phyloP scores from a whole-genome alignment of 2,113 vertebrate species.

The Proterorhinus semilunaris region DNA sequence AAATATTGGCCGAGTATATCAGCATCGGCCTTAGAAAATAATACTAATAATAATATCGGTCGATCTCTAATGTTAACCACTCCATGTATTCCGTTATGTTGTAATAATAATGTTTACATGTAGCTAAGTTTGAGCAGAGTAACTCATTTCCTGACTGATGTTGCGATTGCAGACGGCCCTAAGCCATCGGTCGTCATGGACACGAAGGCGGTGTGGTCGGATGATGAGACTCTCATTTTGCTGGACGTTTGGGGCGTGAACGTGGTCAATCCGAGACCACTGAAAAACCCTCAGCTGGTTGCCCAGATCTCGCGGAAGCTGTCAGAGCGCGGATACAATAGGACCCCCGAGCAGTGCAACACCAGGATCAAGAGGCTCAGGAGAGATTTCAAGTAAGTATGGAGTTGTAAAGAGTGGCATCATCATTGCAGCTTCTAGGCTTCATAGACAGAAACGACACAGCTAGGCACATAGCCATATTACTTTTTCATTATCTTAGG shows the following conservation, averaged over 20 bases:
- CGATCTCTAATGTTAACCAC: too few relatives aligned
- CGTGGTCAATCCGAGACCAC: constrained; percentile 65
- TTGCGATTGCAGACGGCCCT: constrained; percentile 66
- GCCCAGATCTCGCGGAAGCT: constrained; percentile 72
- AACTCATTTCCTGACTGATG: too few relatives aligned
- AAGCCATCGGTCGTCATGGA: constrained; percentile 49
- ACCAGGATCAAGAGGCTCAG: constrained; percentile 74
- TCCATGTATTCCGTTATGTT: too few relatives aligned
- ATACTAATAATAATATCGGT: too few relatives aligned
- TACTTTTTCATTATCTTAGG: too few relatives aligned
- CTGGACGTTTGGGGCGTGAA: constrained; percentile 76
- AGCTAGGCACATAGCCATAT: too few relatives aligned
- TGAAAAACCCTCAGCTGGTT: constrained; percentile 74
- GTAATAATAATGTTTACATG: too few relatives aligned
- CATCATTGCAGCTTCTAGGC: too few relatives aligned
- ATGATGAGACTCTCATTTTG: constrained; percentile 72
- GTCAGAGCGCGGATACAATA: constrained; percentile 65
- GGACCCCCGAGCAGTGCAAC: constrained; percentile 73
- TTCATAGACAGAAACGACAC: too few relatives aligned
- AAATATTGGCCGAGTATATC: too few relatives aligned
- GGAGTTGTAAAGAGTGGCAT: constrained; percentile 32
- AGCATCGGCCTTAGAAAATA: too few relatives aligned
- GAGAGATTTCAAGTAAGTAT: constrained; percentile 66
- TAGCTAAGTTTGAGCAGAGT: too few relatives aligned
- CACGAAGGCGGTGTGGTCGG: constrained; percentile 71